These are phyloP conservation scores for Heteropelma amictum DNA, from an alignment of 2,888 invertebrate species.

Conservation along the genomic window DNA sequence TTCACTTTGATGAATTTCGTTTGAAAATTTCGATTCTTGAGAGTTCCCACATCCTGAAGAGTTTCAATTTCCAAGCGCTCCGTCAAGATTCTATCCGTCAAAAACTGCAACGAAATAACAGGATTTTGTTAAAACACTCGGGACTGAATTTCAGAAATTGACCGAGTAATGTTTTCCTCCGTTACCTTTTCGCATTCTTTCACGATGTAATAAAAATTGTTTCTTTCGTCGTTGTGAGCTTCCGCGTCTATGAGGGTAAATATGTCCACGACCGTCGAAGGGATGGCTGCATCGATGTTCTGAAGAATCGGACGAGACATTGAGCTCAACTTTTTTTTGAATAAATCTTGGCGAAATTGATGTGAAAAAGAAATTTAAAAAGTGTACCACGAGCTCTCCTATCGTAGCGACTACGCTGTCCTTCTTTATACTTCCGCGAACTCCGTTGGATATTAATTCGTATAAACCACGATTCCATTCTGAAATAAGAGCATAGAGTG, in stretches of 20 bases:
- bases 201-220: slow-evolving; percentile 87
- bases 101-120: slow-evolving; percentile 77
- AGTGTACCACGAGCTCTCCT: slow-evolving; percentile 86
- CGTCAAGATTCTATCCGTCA: slow-evolving; percentile 92
- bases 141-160: no score
- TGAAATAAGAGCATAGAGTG: slow-evolving; percentile 79
- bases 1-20: slow-evolving; percentile 98
- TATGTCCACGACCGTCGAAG: slow-evolving; percentile 91
- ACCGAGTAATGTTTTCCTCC: no score
- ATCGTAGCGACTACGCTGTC: slow-evolving; percentile 87
- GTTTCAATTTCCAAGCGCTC: slow-evolving; percentile 96
- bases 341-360: no score
- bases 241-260: slow-evolving; percentile 92
- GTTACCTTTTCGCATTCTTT: slow-evolving; percentile 88
- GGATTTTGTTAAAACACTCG: no score
- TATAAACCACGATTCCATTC: slow-evolving; percentile 87
- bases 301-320: no score
- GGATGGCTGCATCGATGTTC: slow-evolving; percentile 88
- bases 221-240: slow-evolving; percentile 86
- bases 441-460: slow-evolving; percentile 88
- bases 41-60: slow-evolving; percentile 92
- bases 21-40: slow-evolving; percentile 93
- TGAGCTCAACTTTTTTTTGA: no score
- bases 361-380: slow-evolving; percentile 9
- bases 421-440: slow-evolving; percentile 87